Evolutionary conservation across 2,113 vertebrate genomes (phyloP), one percentile per base, ranked within the genome.

Genomic region (Ciconia boyciana): DNA sequence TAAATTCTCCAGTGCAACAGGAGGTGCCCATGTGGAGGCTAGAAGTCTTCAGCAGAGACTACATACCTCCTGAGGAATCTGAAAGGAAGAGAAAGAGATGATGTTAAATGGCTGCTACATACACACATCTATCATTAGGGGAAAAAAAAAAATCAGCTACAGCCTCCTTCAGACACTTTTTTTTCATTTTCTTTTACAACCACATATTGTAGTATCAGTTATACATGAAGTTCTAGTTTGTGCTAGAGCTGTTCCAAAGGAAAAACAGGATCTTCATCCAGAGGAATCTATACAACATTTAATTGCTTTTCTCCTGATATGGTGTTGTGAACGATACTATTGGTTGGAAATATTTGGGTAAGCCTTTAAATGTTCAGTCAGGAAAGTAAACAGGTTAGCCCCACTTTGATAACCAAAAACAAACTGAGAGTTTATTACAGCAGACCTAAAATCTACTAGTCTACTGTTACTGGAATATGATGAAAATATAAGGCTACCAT

Each of bases 41-140:
- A 76, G 70, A 74, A 52, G 3, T 24, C 70, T 92, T 92, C 77
- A 57, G 39, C 51, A 66, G 69, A 34, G 2, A 41, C 18, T 88
- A 97, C 96, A 2, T 98, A 99, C 98, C 98, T 99, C 98, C 65
- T 97, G 86, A 74, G 99, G 98, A 78, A 99, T 94, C 98, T 99
- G 96, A 29, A 94, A 93, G 44, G 49, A 65, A 97, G 89, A 94
- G 78, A 97, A 94, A 83, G 55, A 96, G 43, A 19, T 2, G 1
- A 6, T 75, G 26, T 87, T 74, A 94, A 64, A 87, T 12, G 44
- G 17, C 11, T 78, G 43, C 11, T 64, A 39, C 26, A 31, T 10
- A 46, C 6, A 14, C 21, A 5, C 54, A 60, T 31, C 51, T 60
- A 48, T 26, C 21, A 78, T 11, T 10, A 34, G 21, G 7, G 14